phyloP scores from a whole-genome alignment of 2,888 invertebrate species.

The Athetis lepigone region DNA sequence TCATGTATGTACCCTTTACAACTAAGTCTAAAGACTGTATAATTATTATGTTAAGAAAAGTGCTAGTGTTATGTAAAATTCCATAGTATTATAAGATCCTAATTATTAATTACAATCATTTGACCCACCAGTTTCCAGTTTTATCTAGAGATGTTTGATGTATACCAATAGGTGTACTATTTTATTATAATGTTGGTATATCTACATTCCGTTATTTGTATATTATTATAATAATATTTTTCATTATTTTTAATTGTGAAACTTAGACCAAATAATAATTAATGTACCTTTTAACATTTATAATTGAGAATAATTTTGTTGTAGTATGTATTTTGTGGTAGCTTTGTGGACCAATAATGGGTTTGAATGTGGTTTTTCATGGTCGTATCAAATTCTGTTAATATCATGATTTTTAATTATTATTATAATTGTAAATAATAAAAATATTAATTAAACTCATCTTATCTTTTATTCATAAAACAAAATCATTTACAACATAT shows the following conservation, averaged over 20 bases:
- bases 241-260: conserved; percentile 89
- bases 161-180: conserved; percentile 83
- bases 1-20: conserved; percentile 87
- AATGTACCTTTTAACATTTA: conserved; percentile 90
- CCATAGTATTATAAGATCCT: conserved; percentile 75
- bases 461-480: conserved; percentile 65
- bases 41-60: conserved; percentile 86
- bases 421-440: conserved; percentile 89
- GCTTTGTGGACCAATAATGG: conserved; percentile 89
- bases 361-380: conserved; percentile 86
- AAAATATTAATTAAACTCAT: conserved; percentile 84
- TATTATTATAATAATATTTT: conserved; percentile 86
- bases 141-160: conserved; percentile 87
- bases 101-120: conserved; percentile 82
- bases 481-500: conserved; percentile 1
- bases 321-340: conserved; percentile 86
- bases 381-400: conserved; percentile 86
- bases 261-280: conserved; percentile 91
- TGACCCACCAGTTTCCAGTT: conserved; percentile 91
- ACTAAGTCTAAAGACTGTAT: conserved; percentile 90
- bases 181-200: conserved; percentile 85
- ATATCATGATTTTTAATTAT: conserved; percentile 82
- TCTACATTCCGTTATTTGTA: conserved; percentile 90
- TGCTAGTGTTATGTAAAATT: conserved; percentile 90
- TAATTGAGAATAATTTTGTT: conserved; percentile 84